Percentiles rank a stretch among this genome's conserved stretches.
Conservation (phyloP, 2,797 vertebrate genomes). For the Lutjanus argentimaculatus region DNA sequence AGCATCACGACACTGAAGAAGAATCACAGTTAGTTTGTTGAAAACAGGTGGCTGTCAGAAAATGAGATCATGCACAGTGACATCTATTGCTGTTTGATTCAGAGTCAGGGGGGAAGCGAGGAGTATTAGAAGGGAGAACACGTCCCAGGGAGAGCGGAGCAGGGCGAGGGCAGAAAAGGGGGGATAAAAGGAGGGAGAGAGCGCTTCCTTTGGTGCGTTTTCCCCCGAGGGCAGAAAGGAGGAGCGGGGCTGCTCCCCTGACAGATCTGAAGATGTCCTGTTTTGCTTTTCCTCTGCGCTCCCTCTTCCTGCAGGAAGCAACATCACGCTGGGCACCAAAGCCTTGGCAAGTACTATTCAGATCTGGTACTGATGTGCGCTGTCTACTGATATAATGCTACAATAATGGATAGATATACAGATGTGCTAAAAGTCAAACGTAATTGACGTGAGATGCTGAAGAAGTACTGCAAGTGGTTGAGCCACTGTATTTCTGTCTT, state of each 20-base stretch:
- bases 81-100: slow-evolving; percentile 56
- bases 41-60: slow-evolving; percentile 41
- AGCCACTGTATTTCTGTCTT: neutral
- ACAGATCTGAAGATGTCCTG: slow-evolving; percentile 87
- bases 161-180: slow-evolving; percentile 63
- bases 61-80: slow-evolving; percentile 52
- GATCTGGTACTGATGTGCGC: slow-evolving; percentile 57
- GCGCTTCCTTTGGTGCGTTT: slow-evolving; percentile 80
- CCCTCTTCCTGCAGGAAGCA: slow-evolving; percentile 90
- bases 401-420: slow-evolving; percentile 33
- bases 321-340: slow-evolving; percentile 83
- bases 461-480: neutral
- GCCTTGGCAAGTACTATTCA: slow-evolving; percentile 56
- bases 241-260: slow-evolving; percentile 87
- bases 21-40: neutral
- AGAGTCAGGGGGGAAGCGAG: slow-evolving; percentile 47
- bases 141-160: slow-evolving; percentile 65
- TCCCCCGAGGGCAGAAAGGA: slow-evolving; percentile 78
- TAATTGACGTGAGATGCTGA: slow-evolving; percentile 28
- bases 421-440: slow-evolving; percentile 58
- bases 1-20: neutral
- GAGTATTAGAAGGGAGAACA: slow-evolving; percentile 59
- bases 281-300: slow-evolving; percentile 87
- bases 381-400: slow-evolving; percentile 35
- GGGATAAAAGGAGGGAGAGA: slow-evolving; percentile 73